Base-by-base conservation (phyloP, 2,888 invertebrate species). In the Eupithecia insigniata region DNA sequence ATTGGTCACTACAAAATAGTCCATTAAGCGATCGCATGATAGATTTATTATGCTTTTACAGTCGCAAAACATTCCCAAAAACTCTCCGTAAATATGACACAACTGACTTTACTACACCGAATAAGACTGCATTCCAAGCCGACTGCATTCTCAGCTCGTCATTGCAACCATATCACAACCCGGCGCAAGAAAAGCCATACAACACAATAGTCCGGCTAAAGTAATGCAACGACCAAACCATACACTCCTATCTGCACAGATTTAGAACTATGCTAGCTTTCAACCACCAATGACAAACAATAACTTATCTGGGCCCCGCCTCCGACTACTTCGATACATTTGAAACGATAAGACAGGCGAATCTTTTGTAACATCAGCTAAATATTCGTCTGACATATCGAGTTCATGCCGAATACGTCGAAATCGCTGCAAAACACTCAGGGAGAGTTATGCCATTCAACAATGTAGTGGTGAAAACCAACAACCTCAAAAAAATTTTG, bases 1-100 rank as follows among this genome's bases (percentile, higher is more conserved):
- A 93, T 94, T 94, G 93, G 93, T 94, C 93, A 92, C 93, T 94
- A 93, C 93, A 92, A 93, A 93, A 92, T 93, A 93, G 91, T 93
- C 87, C 90, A 89, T 88, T 85, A 93, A 93, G 93, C 93, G 90
- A 91, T 89, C 90, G 91, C 89, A 90, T 89, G 85, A 85, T 88
- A 87, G 84, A 87, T 85, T 87, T 90, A 91, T 90, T 89, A 91
- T 90, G 91, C 90, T 86, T 84, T 84, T 88, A 85, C 87, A 84
- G 82, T 85, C 85, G 86, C 86, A 85, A 87, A 89, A 88, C 87
- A 88, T 89, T 89, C 84, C 83, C 80, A 81, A 85, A 84, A 86
- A 85, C 84, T 81, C 80, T 84, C 70, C 71, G 66, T 72, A 74
- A 71, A 71, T 69, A 74, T 71, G 74, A 73, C 70, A 74, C 83